These are phyloP conservation scores for Prenolepis imparis DNA, from an alignment of 2,888 invertebrate species.

Conservation along the genomic window DNA sequence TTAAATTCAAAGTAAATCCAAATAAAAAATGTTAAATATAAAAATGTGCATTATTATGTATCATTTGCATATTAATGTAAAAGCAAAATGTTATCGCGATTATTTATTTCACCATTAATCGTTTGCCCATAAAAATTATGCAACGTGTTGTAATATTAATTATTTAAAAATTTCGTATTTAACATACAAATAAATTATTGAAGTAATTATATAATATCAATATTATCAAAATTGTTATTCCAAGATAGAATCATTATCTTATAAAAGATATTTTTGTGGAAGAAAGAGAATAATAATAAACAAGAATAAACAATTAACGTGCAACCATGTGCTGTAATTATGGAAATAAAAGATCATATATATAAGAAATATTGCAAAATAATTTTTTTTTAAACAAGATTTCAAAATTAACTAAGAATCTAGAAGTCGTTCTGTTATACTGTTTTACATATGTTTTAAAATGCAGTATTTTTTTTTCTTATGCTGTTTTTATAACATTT, in stretches of 20 bases:
- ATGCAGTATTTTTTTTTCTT: too few relatives aligned
- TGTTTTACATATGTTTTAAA: too few relatives aligned
- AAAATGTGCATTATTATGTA: neutral
- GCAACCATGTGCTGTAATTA: too few relatives aligned
- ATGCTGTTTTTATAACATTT: too few relatives aligned
- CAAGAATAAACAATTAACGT: neutral
- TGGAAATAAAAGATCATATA: too few relatives aligned
- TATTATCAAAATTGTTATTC: neutral
- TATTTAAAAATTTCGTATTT: neutral
- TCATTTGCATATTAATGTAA: constrained; percentile 12
- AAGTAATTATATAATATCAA: neutral
- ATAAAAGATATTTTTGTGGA: neutral
- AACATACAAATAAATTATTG: neutral
- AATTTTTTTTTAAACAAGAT: too few relatives aligned
- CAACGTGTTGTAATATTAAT: neutral
- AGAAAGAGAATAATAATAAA: neutral
- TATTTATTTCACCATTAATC: neutral
- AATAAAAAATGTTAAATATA: neutral
- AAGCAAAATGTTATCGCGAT: neutral
- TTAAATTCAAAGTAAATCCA: neutral
- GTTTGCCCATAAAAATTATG: constrained; percentile 13
- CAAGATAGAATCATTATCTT: neutral
- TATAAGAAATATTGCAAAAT: too few relatives aligned
- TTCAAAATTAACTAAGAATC: too few relatives aligned
- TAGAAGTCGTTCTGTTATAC: too few relatives aligned